Base-by-base conservation (phyloP, 2,888 invertebrate genomes). In the Camponotus fellah region DNA sequence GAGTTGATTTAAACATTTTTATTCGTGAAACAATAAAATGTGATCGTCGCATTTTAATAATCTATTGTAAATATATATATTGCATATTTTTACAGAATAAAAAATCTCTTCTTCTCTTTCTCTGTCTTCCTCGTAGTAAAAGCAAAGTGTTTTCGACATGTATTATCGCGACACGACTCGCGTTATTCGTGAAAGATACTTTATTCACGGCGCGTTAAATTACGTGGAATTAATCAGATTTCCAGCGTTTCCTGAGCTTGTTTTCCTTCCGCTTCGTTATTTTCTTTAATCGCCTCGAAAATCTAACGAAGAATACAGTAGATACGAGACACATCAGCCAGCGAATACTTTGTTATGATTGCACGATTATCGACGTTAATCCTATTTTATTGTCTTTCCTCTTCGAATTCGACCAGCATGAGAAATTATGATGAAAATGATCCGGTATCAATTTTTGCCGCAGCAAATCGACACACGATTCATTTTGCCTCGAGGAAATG, bases 401-500 rank as follows among this genome's bases (percentile, higher is more conserved):
- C 64, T 68, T 58, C 49, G 46, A 40, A 32, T 26, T 9, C 32
- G 21, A 21, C 6, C n/a, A 17, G 46, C 37, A 12, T 12, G 56
- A 53, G 53, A 58, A 83, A 87, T 88, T 76, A 83, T 81, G 85
- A 85, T 81, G 85, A 85, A 83, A 85, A 84, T 82, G 84, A 87
- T 66, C 62, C 56, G 58, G 37, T 46, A 40, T 46, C 56, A 21
- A 79, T 64, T 84, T 81, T 75, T 68, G 34, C 26, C 68, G 46
- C 66, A n/a, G 74, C 76, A 68, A 71, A 66, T 81, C 65, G 64
- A 62, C 66, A 75, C 77, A 74, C 84, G 81, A 92, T 92, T 87
- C 86, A 85, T 86, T 89, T 86, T 82, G 71, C 81, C 72, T 80
- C 84, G 81, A 85, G 80, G 79, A 69, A 65, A 91, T 88, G 87